Base-by-base conservation (phyloP, 2,797 vertebrate species). In the Dipus sagitta region DNA sequence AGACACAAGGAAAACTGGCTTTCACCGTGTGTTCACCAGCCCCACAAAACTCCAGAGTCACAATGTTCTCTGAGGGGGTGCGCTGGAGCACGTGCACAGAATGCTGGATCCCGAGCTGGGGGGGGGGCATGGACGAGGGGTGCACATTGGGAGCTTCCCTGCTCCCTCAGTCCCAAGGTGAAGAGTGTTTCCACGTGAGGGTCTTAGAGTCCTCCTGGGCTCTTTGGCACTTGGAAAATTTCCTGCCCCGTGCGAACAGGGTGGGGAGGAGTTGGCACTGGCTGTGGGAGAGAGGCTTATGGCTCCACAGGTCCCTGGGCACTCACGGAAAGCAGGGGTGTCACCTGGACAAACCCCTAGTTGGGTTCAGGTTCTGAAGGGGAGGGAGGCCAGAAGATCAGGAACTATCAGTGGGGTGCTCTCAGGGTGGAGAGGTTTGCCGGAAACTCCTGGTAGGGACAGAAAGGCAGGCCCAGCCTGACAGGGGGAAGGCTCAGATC, bases 181-280 rank as follows among this genome's bases (percentile, higher is more conserved):
- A 81, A 13, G 67, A 78, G 34, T 52, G 28, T 91, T 81, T 93
- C 83, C 64, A 54, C 76, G 83, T 89, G 47, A 94, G 85, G 85
- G 65, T 96, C 71, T 92, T 74, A 93, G 94, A 94, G 93, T 94
- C 94, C 92, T 87, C 72, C 68, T 82, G 78, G 95, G 96, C 94
- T 96, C 94, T 94, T 96, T 97, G 97, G 96, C 96, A 96, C 96
- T 97, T 96, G 92, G 89, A 96, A 88, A 92, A 90, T 85, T 92
- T 95, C 86, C 89, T 94, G 91, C 91, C 91, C 92, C 92, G 68
- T 85, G 78, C 87, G 60, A 85, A 94, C 68, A 70, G 93, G 88
- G 86, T 78, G 12, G 30, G 70, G 67, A 47, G 47, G 84, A 87
- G 92, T 95, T 96, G 96, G 96, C 96, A 96, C 96, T 96, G 96